A percentile compares a stretch with the other conserved stretches of the same genome.
These are phyloP conservation scores for Tautogolabrus adspersus DNA, from an alignment of 2,113 vertebrate species.

Conservation along the genomic window DNA sequence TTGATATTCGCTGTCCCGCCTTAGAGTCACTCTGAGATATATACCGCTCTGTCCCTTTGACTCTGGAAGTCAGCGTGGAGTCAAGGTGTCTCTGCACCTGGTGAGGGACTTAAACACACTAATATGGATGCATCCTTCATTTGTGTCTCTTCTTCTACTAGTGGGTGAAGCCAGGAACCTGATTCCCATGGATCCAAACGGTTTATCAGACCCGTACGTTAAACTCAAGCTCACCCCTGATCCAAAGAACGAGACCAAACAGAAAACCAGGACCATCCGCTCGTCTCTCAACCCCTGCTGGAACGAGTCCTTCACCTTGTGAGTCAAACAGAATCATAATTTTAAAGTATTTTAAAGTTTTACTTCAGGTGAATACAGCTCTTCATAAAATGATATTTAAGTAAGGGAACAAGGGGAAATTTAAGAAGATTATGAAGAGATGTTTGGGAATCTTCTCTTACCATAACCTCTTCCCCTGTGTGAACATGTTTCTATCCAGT, in stretches of 20 bases:
- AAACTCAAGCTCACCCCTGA: conserved; percentile 98
- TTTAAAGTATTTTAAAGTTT: no score
- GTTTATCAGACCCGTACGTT: conserved; percentile 95
- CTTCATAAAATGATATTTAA: not conserved
- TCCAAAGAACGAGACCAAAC: conserved; percentile 97
- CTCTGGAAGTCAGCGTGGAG: no score
- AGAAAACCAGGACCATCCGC: conserved; percentile 97
- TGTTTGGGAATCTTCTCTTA: not conserved
- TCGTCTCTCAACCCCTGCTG: conserved; percentile 95
- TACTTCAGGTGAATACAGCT: not conserved
- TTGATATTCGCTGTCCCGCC: no score
- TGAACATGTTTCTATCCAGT: conserved; percentile 72
- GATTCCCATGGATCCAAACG: conserved; percentile 98
- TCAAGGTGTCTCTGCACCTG: no score
- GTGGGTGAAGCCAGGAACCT: conserved; percentile 96
- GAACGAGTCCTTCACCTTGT: conserved; percentile 96
- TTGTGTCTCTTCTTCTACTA: conserved; percentile 53
- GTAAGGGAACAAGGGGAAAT: not conserved
- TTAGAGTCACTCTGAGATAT: no score
- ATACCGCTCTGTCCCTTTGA: no score
- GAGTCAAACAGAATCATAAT: conserved; percentile 70
- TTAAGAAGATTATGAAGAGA: not conserved
- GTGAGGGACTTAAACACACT: no score
- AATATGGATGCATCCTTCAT: not conserved
- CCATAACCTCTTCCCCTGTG: not conserved